Evolutionary conservation across 2,888 invertebrate species (phyloP), one percentile per base, ranked within the genome.

Genomic region (Orthosia gothica): DNA sequence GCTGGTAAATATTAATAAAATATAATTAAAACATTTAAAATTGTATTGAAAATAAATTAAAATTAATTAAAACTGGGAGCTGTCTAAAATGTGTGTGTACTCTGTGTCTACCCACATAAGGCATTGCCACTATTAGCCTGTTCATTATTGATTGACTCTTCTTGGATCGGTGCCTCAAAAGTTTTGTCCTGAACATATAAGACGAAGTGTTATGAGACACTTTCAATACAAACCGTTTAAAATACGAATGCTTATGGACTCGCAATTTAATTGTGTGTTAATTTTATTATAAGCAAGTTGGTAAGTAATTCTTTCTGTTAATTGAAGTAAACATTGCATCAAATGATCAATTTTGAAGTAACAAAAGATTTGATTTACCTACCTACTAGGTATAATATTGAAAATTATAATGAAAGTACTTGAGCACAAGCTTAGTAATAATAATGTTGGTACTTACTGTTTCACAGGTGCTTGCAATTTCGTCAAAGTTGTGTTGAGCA

Each of bases 401-500:
- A 54, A 54, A 54, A 18, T 50, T 50, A 54, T 54, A 54, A 54
- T 20, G 54, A 12, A 54, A 54, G 54, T 12, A 54, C 54, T 54
- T 54, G 54, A 20, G 20, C 54, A 20, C 12, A 54, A 54, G 54
- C n/a, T n/a, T n/a, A n/a, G n/a, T 54, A 20, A 54, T 54, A 54
- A 20, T 54, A 54, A 11, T 20, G 54, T n/a, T 54, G 54, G 54
- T 54, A 54, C 54, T 47, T 58, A 58, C 18, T 32, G 18, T 58
- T 58, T 58, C 18, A 58, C 58, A 58, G 26, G 58, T 58, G 58
- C 68, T 74, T 69, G 64, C 69, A 69, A 74, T 74, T 69, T 69
- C 64, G 63, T 74, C 69, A 64, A 74, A 74, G 74, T 74, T 58
- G 62, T 74, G 57, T 74, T 74, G 64, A 74, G 68, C 20, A 74